These are phyloP conservation scores for Cepaea nemoralis DNA, from an alignment of 1,140 invertebrate species.

Conservation along the genomic window DNA sequence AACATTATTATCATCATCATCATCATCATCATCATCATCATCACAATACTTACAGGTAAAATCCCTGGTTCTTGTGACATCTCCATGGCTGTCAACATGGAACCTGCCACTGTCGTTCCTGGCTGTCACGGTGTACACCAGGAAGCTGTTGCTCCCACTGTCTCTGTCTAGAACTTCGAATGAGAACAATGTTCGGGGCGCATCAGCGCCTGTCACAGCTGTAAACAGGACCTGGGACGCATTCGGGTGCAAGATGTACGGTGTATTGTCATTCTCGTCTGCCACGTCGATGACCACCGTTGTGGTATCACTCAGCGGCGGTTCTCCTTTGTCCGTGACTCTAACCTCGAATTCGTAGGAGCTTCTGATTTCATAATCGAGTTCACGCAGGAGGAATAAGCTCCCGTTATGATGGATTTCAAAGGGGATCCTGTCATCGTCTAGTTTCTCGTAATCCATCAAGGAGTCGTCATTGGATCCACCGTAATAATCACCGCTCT, in stretches of 20 bases:
- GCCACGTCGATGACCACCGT: conserved; percentile 84
- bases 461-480: neutral
- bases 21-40: neutral
- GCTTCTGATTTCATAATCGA: conserved; percentile 86
- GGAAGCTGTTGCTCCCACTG: conserved; percentile 48
- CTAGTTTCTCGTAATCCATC: neutral
- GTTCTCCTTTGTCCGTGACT: conserved; percentile 90
- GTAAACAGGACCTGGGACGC: conserved; percentile 25
- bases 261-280: conserved; percentile 81
- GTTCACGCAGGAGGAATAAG: conserved; percentile 42
- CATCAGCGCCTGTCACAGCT: conserved; percentile 35
- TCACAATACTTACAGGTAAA: conserved; percentile 15
- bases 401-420: conserved; percentile 38
- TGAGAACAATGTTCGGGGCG: conserved; percentile 27
- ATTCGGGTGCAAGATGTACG: conserved; percentile 71
- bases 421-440: conserved; percentile 37
- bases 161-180: conserved; percentile 48
- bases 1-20: conserved; percentile 16
- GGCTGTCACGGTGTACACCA: conserved; percentile 50
- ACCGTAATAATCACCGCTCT: too few species aligned
- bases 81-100: conserved; percentile 51
- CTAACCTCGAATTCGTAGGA: conserved; percentile 86
- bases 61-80: conserved; percentile 34
- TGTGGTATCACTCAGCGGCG: conserved; percentile 87
- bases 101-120: conserved; percentile 52